Evolutionary conservation across 2,797 vertebrate species (phyloP), one percentile per base, ranked within the genome.

Genomic region (Myotis planiceps): DNA sequence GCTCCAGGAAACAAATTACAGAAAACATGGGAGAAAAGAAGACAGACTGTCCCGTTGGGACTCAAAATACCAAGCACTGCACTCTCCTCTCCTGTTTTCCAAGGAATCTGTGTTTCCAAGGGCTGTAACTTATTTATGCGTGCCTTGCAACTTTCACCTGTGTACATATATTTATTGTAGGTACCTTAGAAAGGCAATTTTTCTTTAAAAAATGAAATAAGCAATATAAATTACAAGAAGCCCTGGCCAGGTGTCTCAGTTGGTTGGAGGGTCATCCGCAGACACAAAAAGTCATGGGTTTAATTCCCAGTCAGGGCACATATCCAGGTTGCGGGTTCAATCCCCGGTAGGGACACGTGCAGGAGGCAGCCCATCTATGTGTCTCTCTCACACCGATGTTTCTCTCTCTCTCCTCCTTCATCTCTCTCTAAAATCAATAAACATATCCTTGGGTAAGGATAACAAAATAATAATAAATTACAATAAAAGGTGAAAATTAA

Each of bases 51-150:
- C 80, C 53, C 5, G 37, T 1, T n/a, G 13, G 49, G 37, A 93
- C 32, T 63, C 45, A 39, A 25, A 25, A 71, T 32, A 32, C 65
- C 37, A 42, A 60, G 21, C 12, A 5, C 29, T 51, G 7, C 2
- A 15, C 37, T 19, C 7, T 5, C 15, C 0, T 3, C 7, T 16
- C 45, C 53, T 21, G 9, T 49, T 47, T 47, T 49, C 45, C 19
- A n/a, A 23, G 13, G 25, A 53, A 13, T 58, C 29, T 53, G 7
- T 55, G 42, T 45, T 39, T 60, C 13, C 37, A 76, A 63, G 27
- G 68, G 21, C 51, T 71, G 3, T 4, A 16, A 8, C 2, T 53
- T 19, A 55, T 53, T 53, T 53, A 47, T 10, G 15, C 13, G 32
- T n/a, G 5, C 5, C 37, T 71, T 58, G 34, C 12, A 37, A 18